Base-by-base conservation (phyloP, 2,888 invertebrate genomes). In the Nomada ferruginata region DNA sequence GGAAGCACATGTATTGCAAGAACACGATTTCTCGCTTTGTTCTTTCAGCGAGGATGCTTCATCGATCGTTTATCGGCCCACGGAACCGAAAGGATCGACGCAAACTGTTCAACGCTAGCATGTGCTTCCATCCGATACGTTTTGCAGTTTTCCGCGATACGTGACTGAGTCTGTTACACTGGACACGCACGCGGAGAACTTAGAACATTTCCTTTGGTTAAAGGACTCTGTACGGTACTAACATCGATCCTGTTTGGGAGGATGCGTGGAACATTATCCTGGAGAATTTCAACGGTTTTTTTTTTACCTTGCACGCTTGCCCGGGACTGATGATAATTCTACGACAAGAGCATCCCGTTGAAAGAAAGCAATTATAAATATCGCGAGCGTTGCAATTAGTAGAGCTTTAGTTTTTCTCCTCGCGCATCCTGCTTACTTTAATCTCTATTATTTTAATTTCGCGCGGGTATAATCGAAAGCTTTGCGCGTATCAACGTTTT, bases 61-160 rank as follows among this genome's bases (percentile, higher is more conserved):
- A 53, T 76, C 64, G 79, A 82, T 76, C 72, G 71, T 75, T 75
- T 72, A 75, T 71, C 82, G 42, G 13, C 20, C 23, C 59, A 5
- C 15, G 26, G 15, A 59, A 29, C 29, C 11, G 4, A n/a, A 36
- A 11, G 36, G 36, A 36, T 36, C 36, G 36, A 7, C 36, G 36
- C 7, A 5, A 7, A 36, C 36, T 36, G 36, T 36, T 36, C 36
- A 36, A 5, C 36, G 1, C 7, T 36, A 7, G 7, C 36, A 7
- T 9, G 7, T 7, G 7, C 36, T 7, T 36, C 36, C 36, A 36
- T 36, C 7, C 36, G 5, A 36, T 36, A 36, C 36, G 36, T 36
- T 36, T 36, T 5, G 36, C 7, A 36, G 29, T 7, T 29, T 29
- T 29, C 29, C 29, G 29, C 29, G 29, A 29, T 36, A 36, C 36